phyloP scores from a whole-genome alignment of 2,888 invertebrate species.

The Thumatha senex region DNA sequence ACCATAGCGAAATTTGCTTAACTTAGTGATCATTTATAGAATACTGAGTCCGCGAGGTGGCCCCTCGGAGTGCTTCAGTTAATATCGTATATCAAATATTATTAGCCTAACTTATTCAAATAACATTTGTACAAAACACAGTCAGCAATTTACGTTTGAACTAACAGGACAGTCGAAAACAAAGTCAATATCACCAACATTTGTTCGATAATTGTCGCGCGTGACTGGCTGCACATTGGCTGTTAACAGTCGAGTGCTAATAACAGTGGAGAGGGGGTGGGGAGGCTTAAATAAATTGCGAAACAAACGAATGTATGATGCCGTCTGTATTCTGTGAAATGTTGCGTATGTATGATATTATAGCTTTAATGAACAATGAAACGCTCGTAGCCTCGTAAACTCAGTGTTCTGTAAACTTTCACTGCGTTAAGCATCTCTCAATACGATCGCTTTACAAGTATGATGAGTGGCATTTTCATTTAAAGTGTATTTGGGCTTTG shows the following conservation, averaged over 20 bases:
- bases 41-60: too few relatives aligned
- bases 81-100: too few relatives aligned
- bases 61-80: too few relatives aligned
- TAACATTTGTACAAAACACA: neutral
- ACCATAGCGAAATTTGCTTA: too few relatives aligned
- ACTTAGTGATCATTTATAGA: too few relatives aligned
- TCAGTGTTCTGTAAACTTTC: too few relatives aligned
- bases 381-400: too few relatives aligned
- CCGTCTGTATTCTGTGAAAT: neutral
- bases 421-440: too few relatives aligned
- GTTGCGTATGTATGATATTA: neutral
- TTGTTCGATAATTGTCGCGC: neutral
- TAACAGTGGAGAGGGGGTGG: neutral
- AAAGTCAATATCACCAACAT: neutral
- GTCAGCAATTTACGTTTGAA: too few relatives aligned
- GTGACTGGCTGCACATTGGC: neutral
- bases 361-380: neutral
- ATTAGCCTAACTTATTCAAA: neutral
- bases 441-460: too few relatives aligned
- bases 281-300: neutral
- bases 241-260: neutral
- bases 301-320: neutral
- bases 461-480: too few relatives aligned
- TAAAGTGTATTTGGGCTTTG: too few relatives aligned
- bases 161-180: neutral